These are phyloP conservation scores for Micrastur ruficollis DNA, from an alignment of 2,797 vertebrate genomes.

Conservation along the genomic window DNA sequence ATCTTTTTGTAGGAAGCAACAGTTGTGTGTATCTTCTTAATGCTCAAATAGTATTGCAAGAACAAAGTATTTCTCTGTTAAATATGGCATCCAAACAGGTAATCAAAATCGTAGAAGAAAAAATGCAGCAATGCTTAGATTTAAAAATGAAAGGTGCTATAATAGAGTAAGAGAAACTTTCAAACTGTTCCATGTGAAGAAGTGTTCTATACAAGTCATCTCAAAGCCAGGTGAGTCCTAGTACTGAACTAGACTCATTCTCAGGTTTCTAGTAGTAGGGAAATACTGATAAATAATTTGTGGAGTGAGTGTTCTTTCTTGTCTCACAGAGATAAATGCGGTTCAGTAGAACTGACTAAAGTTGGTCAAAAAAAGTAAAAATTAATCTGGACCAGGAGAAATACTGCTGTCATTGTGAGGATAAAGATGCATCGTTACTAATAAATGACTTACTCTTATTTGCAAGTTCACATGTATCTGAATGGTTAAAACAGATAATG, in stretches of 20 bases:
- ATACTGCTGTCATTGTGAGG: neutral
- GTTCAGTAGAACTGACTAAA: neutral
- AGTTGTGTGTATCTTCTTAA: neutral
- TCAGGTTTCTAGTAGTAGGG: neutral
- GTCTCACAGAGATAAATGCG: neutral
- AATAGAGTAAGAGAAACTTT: neutral
- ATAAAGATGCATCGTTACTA: neutral
- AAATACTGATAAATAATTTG: neutral
- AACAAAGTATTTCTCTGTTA: neutral
- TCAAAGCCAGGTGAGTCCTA: neutral
- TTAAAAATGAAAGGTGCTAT: neutral
- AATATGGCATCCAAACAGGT: neutral
- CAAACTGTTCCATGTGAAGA: accelerated
- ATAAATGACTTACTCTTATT: neutral
- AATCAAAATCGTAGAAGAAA: neutral
- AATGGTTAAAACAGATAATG: slow-evolving; percentile 2
- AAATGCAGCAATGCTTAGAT: neutral
- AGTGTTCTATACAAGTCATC: neutral
- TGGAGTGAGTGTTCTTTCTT: neutral
- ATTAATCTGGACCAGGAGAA: neutral
- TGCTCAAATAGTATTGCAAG: neutral
- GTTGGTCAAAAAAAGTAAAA: neutral
- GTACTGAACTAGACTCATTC: neutral
- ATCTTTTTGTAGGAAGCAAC: neutral
- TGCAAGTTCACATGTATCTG: neutral